Base-by-base conservation (phyloP, 2,113 vertebrate genomes). In the Perca fluviatilis region DNA sequence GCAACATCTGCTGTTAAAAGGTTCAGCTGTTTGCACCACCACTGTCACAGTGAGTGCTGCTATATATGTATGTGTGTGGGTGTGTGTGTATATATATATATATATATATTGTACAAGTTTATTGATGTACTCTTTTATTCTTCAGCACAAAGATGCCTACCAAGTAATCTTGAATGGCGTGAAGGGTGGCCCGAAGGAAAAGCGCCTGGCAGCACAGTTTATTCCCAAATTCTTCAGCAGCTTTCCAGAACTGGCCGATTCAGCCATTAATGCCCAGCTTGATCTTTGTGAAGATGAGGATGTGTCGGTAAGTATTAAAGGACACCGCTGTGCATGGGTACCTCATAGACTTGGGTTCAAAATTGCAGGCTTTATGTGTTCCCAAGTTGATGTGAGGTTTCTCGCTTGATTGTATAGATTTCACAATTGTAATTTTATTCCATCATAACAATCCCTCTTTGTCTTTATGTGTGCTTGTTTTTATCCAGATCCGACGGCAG, bases 281-380 rank as follows among this genome's bases (percentile, higher is more conserved):
- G 98, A 99, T 88, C 97, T 99, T 51, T 99, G 99, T 21, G 99
- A 99, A 86, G 99, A 99, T 86, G 99, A 99, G 93, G 99, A 99
- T 63, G 97, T 99, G 23, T 99, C 99, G 15, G 98, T 99, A 95
- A 96, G 97, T 92, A 86, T 67, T 61, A 65, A 40, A 16, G 4
- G 14, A 53, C 12, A 25, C 18, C 2, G 4, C 2, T 46, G 5
- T 64, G 5, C 23, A 10, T 21, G 15, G 0, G 2, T 30, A 30
- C 7, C 36, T 47, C 14, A 23, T 46, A 33, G 2, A 61, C 49
- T n/a, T 40, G 1, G 8, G 23, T 14, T 54, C 18, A 49, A 36
- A 11, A 43, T 16, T 5, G 0, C 1, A 13, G 9, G 3, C 5
- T 46, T 1, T 15, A 0, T 66, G 14, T 65, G 13, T 19, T 50